Evolutionary conservation across 2,113 vertebrate genomes (phyloP), one percentile per base, ranked within the genome.

Genomic region (Catharus minimus): DNA sequence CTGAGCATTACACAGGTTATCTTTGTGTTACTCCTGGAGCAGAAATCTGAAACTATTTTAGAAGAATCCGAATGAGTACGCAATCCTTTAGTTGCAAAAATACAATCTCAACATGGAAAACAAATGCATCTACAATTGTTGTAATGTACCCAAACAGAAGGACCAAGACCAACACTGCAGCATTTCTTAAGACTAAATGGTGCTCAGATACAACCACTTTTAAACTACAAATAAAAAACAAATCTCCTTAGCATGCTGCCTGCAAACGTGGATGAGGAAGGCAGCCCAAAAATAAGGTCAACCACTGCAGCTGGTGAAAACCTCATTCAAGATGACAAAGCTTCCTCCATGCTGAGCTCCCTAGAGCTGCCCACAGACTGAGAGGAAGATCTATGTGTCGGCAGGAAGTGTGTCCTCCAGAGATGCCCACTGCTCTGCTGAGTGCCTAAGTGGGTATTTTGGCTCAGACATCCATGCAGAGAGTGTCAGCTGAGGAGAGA

Each of bases 371-470:
- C 43, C 53, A 28, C 28, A 26, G 39, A 27, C 22, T 47, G 58
- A 19, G 0, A 0, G 53, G 30, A 60, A 26, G 57, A 38, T 15
- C 39, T 1, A 0, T 43, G 0, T 24, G 17, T 46, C 2, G 1
- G 50, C 7, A 19, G 27, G 26, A 50, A 20, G 0, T 3, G 26
- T 41, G 20, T 47, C 15, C 47, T 55, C 13, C 20, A 50, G 36
- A 65, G 22, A 12, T 1, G 2, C 8, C 11, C 21, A 16, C 33
- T 56, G 44, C 44, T 39, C 27, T n/a, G 13, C 9, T 8, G 21
- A 23, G 14, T 16, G 15, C 30, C 62, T 23, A 10, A 44, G 53
- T 8, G 11, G 26, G 10, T 55, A 10, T 38, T 22, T 76, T 22
- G 5, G 11, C 86, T 14, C 21, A 20, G 26, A 41, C 3, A 14